Conservation (phyloP, 2,888 invertebrate species). For the Drosophila testacea region DNA sequence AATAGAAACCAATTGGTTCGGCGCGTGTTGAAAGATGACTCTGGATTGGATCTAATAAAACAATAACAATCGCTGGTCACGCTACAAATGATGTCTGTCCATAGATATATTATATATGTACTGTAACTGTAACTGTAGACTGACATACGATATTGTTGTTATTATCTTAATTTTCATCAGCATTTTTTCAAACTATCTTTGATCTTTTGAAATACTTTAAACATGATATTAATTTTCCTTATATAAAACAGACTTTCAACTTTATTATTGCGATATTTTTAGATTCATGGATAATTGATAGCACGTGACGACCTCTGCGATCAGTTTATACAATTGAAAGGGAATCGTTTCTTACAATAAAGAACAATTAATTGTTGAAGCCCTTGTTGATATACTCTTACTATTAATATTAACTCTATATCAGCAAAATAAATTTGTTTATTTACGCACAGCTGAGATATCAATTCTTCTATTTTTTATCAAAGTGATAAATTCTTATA, state of each 20-base stretch:
- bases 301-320: background rate
- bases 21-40: slow-evolving; percentile 32
- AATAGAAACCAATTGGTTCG: slow-evolving; percentile 70
- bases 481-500: background rate
- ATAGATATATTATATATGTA: background rate
- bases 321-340: slow-evolving; percentile 18
- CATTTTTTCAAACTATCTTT: slow-evolving; percentile 4
- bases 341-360: slow-evolving; percentile 6
- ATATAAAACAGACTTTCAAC: slow-evolving; percentile 2
- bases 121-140: background rate
- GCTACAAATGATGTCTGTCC: slow-evolving; percentile 15
- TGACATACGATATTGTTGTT: slow-evolving; percentile 3
- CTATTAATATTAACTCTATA: background rate
- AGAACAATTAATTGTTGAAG: slow-evolving; percentile 3
- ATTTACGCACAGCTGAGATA: no score
- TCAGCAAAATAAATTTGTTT: background rate
- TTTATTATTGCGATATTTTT: slow-evolving; percentile 6
- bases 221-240: background rate
- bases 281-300: slow-evolving; percentile 7
- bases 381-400: background rate
- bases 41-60: slow-evolving; percentile 15
- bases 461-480: no score
- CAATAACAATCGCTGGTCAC: slow-evolving; percentile 43
- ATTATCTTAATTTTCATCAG: slow-evolving; percentile 11
- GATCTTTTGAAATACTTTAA: background rate